Evolutionary conservation across 2,797 vertebrate genomes (phyloP).

Genomic region (Danio jaintianensis): DNA sequence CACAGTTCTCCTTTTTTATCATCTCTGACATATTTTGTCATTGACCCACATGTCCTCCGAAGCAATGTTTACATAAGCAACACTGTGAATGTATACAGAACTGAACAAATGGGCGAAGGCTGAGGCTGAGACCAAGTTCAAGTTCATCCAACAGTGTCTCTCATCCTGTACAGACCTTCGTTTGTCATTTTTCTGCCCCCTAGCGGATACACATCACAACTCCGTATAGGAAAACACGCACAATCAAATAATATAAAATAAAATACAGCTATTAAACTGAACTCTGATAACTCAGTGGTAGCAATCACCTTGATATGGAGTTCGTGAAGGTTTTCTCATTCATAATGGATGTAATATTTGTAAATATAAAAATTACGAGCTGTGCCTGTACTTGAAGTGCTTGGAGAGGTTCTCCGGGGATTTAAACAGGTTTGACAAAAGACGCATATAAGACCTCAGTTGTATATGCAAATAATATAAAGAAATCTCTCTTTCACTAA

Average conservation of each 20-base stretch:
- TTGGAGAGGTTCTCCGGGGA: not conserved
- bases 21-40: not conserved
- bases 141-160: constrained; percentile 74
- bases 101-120: constrained; percentile 54
- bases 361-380: not conserved
- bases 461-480: not conserved
- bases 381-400: not conserved
- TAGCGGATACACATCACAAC: constrained; percentile 70
- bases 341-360: not conserved
- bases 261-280: not conserved
- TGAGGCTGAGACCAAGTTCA: constrained; percentile 85
- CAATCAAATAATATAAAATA: not conserved
- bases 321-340: not conserved
- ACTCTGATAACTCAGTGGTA: not conserved
- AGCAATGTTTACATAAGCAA: constrained; percentile 1
- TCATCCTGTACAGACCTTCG: constrained; percentile 78
- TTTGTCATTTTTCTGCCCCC: constrained; percentile 85
- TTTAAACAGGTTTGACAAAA: constrained; percentile 8
- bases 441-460: no score
- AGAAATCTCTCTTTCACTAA: not conserved
- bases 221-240: not conserved
- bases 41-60: not conserved
- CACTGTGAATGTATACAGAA: not conserved
- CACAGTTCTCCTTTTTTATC: not conserved
- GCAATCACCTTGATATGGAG: not conserved